These are phyloP conservation scores for Malurus elegans DNA, from an alignment of 2,113 vertebrate genomes.

Conservation along the genomic window DNA sequence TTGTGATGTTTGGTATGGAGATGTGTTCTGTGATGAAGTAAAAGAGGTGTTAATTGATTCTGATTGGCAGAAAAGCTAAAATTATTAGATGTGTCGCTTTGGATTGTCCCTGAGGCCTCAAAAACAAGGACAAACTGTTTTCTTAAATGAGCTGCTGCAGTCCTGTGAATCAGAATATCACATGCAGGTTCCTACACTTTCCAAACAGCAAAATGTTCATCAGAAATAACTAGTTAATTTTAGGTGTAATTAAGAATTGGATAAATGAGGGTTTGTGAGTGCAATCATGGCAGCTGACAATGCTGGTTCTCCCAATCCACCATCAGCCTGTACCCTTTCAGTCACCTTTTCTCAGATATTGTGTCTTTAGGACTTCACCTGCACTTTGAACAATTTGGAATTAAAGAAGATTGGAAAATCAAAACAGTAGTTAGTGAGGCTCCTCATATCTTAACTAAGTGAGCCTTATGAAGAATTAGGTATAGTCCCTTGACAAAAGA, in stretches of 20 bases:
- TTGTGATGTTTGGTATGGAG: neutral
- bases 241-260: neutral
- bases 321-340: neutral
- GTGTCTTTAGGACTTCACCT: neutral
- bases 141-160: neutral
- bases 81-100: neutral
- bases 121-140: neutral
- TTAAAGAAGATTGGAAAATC: neutral
- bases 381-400: neutral
- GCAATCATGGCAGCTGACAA: neutral
- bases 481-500: neutral
- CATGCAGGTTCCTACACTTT: neutral
- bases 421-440: neutral
- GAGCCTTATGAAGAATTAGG: neutral
- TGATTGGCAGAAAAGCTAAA: neutral
- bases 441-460: neutral
- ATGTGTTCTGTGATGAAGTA: neutral
- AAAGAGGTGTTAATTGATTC: neutral
- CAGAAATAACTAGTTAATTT: neutral
- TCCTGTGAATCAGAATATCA: neutral
- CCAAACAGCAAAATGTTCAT: neutral
- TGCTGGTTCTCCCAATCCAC: neutral
- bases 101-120: neutral
- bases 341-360: neutral
- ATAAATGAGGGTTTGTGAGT: neutral